phyloP scores from a whole-genome alignment of 2,888 invertebrate genomes.

The Gastrophysa polygoni region DNA sequence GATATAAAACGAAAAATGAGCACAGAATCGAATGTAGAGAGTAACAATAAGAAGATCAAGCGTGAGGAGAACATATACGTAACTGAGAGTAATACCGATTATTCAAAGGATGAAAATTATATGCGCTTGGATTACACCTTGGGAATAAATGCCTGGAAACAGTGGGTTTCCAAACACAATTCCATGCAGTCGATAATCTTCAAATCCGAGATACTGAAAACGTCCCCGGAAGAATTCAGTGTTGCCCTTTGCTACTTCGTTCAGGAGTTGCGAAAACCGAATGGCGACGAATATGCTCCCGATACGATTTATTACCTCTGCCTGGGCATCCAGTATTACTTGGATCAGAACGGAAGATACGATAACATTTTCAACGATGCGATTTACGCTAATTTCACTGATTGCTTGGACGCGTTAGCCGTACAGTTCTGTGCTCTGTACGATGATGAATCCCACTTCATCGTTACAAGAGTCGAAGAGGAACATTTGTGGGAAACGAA shows the following conservation, averaged over 20 bases:
- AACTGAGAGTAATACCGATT: background rate
- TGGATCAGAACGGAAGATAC: constrained; percentile 84
- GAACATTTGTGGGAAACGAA: constrained; percentile 92
- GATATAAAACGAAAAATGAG: background rate
- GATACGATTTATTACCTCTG: constrained; percentile 90
- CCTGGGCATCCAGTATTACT: constrained; percentile 86
- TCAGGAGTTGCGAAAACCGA: constrained; percentile 85
- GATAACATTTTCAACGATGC: constrained; percentile 91
- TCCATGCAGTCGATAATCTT: constrained; percentile 74
- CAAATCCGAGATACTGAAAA: constrained; percentile 75
- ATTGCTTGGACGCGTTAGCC: constrained; percentile 80
- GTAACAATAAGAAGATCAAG: constrained; percentile 47
- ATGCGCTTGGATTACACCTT: constrained; percentile 66
- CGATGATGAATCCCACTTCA: constrained; percentile 75
- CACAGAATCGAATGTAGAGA: background rate
- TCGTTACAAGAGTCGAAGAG: constrained; percentile 87
- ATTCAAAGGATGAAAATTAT: background rate
- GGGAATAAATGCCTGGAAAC: constrained; percentile 88
- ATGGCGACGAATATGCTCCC: constrained; percentile 84
- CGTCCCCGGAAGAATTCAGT: constrained; percentile 84
- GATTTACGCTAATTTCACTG: constrained; percentile 84
- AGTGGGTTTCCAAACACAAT: constrained; percentile 73
- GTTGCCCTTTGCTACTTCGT: constrained; percentile 83
- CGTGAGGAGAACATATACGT: constrained; percentile 65
- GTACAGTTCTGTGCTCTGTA: constrained; percentile 76